Evolutionary conservation across 2,888 invertebrate species (phyloP), one percentile per base, ranked within the genome.

Genomic region (Synergus laeviventris): DNA sequence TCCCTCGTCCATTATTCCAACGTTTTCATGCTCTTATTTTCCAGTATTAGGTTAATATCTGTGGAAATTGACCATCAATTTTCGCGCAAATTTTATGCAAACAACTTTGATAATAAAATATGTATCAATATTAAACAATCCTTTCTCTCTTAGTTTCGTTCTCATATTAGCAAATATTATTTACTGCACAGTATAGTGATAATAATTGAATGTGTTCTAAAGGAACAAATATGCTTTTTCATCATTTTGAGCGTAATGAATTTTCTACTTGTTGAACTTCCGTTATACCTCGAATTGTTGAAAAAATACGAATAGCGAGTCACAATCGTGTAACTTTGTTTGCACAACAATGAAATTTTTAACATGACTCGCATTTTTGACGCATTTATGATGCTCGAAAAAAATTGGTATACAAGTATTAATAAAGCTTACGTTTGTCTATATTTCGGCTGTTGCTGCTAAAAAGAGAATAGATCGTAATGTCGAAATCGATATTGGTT

Each of bases 381-480:
- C n/a, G n/a, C n/a, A n/a, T n/a, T n/a, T n/a, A n/a, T n/a, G n/a
- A n/a, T n/a, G n/a, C 31, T 31, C 5, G 5, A 49, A n/a, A 49
- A 5, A 60, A n/a, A 61, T 31, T 31, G 31, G 31, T 31, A 31
- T 31, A 5, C 31, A 31, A 31, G 31, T 31, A 31, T 5, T 31
- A 31, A 5, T 31, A 36, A 61, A n/a, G 8, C 31, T 39, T 9
- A 31, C 2, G 18, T 38, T 12, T 73, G n/a, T 56, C 24, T 45
- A 73, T 45, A 73, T 73, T 31, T 14, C 54, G n/a, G 36, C 38
- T 38, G 18, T 39, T 73, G 12, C n/a, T 73, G n/a, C 36, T 73
- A 38, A 38, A 73, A 74, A 73, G 39, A 45, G 21, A 73, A 60
- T 70, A 39, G 73, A 59, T 76, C 36, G 31, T 36, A 70, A 60